phyloP scores from a whole-genome alignment of 1,140 invertebrate genomes.

The Papilio polyxenes region DNA sequence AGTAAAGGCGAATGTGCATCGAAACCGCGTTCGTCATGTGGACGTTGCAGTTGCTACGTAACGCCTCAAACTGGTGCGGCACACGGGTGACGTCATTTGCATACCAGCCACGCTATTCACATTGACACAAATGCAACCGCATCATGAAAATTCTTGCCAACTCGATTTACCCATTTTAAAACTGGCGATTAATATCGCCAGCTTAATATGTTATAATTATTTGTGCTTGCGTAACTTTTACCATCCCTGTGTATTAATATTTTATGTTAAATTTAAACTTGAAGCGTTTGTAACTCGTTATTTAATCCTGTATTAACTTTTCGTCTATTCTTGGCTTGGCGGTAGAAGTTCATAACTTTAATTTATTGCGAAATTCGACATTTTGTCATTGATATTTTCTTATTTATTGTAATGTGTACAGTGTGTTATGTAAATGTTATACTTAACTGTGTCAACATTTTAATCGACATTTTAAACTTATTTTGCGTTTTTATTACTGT shows the following conservation, averaged over 20 bases:
- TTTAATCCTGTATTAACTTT: not conserved
- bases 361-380: not conserved
- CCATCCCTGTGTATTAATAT: not conserved
- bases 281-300: not conserved
- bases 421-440: not conserved
- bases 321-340: conserved; percentile 21
- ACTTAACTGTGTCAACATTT: not conserved
- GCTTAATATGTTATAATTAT: not conserved
- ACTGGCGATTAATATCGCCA: not conserved
- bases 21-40: conserved; percentile 16
- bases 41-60: not conserved
- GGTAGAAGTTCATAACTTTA: not conserved
- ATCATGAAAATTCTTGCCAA: not conserved
- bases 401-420: not conserved
- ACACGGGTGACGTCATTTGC: conserved; percentile 24
- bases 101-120: not conserved
- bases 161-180: not conserved
- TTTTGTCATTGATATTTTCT: not conserved
- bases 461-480: not conserved
- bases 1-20: conserved; percentile 22
- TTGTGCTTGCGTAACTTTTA: not conserved
- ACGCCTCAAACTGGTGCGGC: not conserved
- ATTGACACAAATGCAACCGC: not conserved
- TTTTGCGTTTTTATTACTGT: not conserved
- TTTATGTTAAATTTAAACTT: not conserved